Evolutionary conservation across 2,113 vertebrate genomes (phyloP), one percentile per base, ranked within the genome.

Genomic region (Hippocampus mohnikei): DNA sequence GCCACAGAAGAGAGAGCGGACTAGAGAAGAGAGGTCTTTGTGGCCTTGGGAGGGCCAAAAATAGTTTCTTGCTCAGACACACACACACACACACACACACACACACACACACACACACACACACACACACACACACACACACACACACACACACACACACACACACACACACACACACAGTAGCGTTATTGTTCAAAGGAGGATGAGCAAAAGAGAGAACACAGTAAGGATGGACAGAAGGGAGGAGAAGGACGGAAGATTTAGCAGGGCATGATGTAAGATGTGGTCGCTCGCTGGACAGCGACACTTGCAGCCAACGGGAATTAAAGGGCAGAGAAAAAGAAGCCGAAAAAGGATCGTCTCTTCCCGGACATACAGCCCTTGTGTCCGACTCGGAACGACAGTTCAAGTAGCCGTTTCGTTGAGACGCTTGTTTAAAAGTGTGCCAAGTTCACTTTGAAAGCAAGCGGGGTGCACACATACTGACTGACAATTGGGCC

Each of bases 121-220:
- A 55, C 79, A 72, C 76, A 76, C 66, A 77, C 72, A 12, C 46
- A 62, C 62, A 75, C 60, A 64, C 75, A 76, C 68, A 76, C 76
- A 12, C 41, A 63, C 59, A 74, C 56, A 60, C 65, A 21, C 55
- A 66, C 63, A 53, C 20, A 20, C 50, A 52, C 50, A 52, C 52
- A 23, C 53, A 55, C 52, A 55, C 79, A 72, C 76, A 77, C 66
- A 77, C 72, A 13, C 40, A 62, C 62, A 75, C 61, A 64, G 63
- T 74, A 65, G 72, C 76, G 78, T 87, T 88, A 90, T 89, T 92
- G 86, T 91, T 90, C 85, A 77, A 81, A 77, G 70, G 72, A 69
- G 71, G 50, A 66, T 73, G 70, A 76, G 76, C 42, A 18, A 66
- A 60, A 67, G 63, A 53, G 72, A 52, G 66, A 60, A 74, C 80